A percentile compares a stretch with the other conserved stretches of the same genome.
Evolutionary conservation across 2,797 vertebrate species (phyloP).

Genomic region (Octomys mimax): DNA sequence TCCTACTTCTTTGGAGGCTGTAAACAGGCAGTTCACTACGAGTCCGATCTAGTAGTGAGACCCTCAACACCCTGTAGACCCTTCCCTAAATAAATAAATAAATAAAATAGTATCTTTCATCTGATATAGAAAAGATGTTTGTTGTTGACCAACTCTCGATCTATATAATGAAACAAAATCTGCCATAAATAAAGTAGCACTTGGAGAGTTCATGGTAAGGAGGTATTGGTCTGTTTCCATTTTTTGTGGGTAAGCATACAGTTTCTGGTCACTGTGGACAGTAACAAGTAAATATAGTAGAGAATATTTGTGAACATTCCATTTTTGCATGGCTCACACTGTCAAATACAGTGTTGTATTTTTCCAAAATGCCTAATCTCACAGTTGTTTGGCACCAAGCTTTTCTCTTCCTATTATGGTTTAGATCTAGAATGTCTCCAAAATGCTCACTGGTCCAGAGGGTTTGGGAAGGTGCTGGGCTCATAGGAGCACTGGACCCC

Average conservation of each 20-base stretch:
- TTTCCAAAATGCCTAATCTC: conserved; percentile 35
- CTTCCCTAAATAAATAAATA: too few relatives aligned
- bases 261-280: not conserved
- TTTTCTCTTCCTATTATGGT: not conserved
- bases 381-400: not conserved
- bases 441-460: not conserved
- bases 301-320: conserved; percentile 47
- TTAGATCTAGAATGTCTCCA: not conserved
- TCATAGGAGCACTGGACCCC: not conserved
- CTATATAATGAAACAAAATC: not conserved
- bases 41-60: too few relatives aligned
- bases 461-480: not conserved
- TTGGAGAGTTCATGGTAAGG: not conserved
- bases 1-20: too few relatives aligned
- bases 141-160: not conserved
- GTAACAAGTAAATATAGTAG: too few relatives aligned
- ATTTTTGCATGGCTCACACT: not conserved
- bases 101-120: not conserved
- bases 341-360: not conserved
- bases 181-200: not conserved
- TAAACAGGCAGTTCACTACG: too few relatives aligned
- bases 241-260: not conserved
- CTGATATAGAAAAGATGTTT: not conserved
- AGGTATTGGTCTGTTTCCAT: not conserved
- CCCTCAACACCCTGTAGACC: too few relatives aligned